Base-by-base conservation (phyloP, 2,888 invertebrate species). In the Neuroscelio doddi region DNA sequence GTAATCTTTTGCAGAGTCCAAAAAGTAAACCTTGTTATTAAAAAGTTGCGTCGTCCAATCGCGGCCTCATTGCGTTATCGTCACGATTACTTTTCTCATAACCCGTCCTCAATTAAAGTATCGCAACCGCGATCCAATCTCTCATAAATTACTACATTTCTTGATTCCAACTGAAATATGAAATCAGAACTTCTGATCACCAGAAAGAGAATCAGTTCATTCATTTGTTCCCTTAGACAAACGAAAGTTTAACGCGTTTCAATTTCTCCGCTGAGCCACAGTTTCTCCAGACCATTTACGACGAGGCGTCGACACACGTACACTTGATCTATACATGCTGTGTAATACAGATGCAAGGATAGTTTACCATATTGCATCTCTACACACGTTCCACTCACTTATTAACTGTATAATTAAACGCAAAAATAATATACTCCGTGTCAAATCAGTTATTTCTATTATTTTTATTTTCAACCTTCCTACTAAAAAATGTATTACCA, bases 221-320 rank as follows among this genome's bases (percentile, higher is more conserved):
- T 49, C 27, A 16, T 50, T 49, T 36, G 52, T 64, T 58, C 44
- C 55, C 39, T 39, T 36, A 52, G 51, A 68, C 61, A 46, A 75
- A 76, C 72, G 78, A 77, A 78, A 79, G 79, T 78, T 69, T 70
- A 72, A 72, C 62, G 68, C 65, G 66, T 70, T 74, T 74, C 71
- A 76, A 77, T 80, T 78, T 79, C 77, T 74, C 77, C 68, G 65
- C 44, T 30, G 64, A 56, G 59, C 44, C 62, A 68, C 64, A 72
- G 74, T 80, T 77, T 78, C 78, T 74, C 78, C 53, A 64, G 59
- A 27, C 73, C 69, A 72, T 76, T 76, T 76, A 74, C 69, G 72
- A 69, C 46, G 41, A 57, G 38, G 41, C 59, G 56, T 59, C 59
- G 59, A 64, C 56, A 64, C 58, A 36, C 49, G 55, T 42, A 55